These are phyloP conservation scores for Neopipo cinnamomea DNA, from an alignment of 2,113 vertebrate species.

Conservation along the genomic window DNA sequence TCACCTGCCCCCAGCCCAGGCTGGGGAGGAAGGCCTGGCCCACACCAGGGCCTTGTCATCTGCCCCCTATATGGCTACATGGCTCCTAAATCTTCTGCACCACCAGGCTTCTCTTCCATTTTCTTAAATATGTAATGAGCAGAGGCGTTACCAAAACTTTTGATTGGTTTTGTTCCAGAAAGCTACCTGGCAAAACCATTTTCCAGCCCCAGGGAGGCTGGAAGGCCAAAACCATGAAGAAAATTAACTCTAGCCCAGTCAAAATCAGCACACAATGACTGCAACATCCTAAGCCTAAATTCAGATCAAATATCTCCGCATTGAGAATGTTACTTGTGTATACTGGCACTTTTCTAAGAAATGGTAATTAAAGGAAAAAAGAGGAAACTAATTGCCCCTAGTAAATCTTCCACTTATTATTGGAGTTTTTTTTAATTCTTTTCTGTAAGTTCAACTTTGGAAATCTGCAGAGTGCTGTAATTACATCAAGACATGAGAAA, in stretches of 20 bases:
- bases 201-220: too few relatives aligned
- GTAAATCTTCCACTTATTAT: not conserved
- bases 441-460: not conserved
- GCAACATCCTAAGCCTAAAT: not conserved
- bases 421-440: not conserved
- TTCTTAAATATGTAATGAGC: too few relatives aligned
- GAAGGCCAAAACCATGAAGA: not conserved
- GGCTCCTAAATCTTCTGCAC: too few relatives aligned
- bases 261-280: not conserved
- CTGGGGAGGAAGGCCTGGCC: too few relatives aligned
- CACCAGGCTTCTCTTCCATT: too few relatives aligned
- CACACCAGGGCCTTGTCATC: too few relatives aligned
- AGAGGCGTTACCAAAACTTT: too few relatives aligned
- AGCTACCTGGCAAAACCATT: too few relatives aligned
- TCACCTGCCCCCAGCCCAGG: too few relatives aligned
- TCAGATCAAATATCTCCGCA: not conserved
- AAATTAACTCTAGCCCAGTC: not conserved
- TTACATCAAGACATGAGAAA: conserved; percentile 44
- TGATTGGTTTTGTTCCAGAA: too few relatives aligned
- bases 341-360: not conserved
- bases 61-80: too few relatives aligned
- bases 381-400: not conserved
- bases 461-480: conserved; percentile 41
- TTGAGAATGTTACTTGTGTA: not conserved
- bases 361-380: not conserved